Evolutionary conservation across 2,797 vertebrate genomes (phyloP).

Genomic region (Neosilurus mollespiculum): DNA sequence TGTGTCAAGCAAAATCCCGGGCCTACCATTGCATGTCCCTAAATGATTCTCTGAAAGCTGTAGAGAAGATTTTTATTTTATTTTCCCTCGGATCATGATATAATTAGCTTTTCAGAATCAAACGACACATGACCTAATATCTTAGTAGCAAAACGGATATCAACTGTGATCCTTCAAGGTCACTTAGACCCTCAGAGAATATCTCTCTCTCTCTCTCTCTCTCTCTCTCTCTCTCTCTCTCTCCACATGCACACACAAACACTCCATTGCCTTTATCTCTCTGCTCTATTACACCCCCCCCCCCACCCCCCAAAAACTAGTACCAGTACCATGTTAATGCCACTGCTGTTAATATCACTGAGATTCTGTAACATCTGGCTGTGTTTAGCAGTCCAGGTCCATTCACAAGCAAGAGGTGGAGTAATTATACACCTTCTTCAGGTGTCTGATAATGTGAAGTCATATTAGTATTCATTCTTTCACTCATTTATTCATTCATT

Average conservation of each 20-base stretch:
- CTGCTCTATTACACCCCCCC: background rate
- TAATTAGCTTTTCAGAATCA: slow-evolving; percentile 36
- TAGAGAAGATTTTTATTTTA: slow-evolving; percentile 11
- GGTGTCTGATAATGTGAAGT: background rate
- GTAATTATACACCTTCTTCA: background rate
- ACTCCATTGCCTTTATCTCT: background rate
- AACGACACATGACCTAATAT: slow-evolving; percentile 28
- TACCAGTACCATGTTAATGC: background rate
- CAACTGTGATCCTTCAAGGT: slow-evolving; percentile 31
- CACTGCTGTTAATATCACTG: background rate
- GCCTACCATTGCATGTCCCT: background rate
- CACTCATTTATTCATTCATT: background rate
- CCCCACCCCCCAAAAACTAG: background rate
- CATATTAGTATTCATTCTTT: background rate
- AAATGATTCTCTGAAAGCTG: background rate
- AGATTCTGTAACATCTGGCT: background rate
- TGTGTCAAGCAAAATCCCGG: background rate
- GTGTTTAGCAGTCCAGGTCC: background rate
- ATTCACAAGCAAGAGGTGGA: background rate
- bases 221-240: background rate
- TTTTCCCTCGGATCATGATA: slow-evolving; percentile 25
- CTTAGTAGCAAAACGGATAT: slow-evolving; percentile 27
- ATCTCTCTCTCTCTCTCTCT: background rate
- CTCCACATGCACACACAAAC: background rate
- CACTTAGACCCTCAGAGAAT: background rate